A percentile compares a stretch with the other conserved stretches of the same genome.
Evolutionary conservation across 2,888 invertebrate species (phyloP).

Genomic region (Smittia sp.): DNA sequence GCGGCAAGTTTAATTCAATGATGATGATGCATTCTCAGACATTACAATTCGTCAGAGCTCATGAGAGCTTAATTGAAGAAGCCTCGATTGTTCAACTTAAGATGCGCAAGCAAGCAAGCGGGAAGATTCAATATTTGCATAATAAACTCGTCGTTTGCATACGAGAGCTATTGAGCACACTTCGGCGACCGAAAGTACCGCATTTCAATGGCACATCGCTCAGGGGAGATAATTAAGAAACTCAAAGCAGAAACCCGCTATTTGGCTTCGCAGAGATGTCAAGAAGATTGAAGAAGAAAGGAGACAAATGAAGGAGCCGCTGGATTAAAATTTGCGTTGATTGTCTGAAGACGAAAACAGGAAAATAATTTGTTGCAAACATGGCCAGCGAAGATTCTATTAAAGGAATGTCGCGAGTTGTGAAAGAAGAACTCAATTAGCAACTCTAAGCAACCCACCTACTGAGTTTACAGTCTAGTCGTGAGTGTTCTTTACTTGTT

Average conservation of each 20-base stretch:
- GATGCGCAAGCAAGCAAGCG: no score
- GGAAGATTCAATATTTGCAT: no score
- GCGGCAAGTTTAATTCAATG: neutral
- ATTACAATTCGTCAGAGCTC: neutral
- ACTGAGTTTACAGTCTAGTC: constrained; percentile 7
- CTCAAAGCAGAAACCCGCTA: neutral
- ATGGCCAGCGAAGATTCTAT: neutral
- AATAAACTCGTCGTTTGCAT: neutral
- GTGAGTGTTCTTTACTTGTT: neutral
- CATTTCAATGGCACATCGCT: neutral
- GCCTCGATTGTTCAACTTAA: neutral
- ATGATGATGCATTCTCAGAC: neutral
- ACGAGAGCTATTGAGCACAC: neutral
- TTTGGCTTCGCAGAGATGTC: neutral
- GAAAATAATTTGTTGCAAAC: neutral
- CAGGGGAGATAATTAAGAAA: constrained; percentile 1
- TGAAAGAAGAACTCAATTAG: constrained; percentile 13
- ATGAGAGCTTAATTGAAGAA: neutral
- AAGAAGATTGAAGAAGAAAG: neutral
- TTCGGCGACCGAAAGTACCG: neutral
- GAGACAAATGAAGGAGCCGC: neutral
- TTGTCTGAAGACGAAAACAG: neutral
- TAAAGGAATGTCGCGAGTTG: neutral
- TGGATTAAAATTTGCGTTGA: neutral
- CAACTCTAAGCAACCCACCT: constrained; percentile 1